These are phyloP conservation scores for Zaprionus bogoriensis DNA, from an alignment of 2,888 invertebrate species.

Conservation along the genomic window DNA sequence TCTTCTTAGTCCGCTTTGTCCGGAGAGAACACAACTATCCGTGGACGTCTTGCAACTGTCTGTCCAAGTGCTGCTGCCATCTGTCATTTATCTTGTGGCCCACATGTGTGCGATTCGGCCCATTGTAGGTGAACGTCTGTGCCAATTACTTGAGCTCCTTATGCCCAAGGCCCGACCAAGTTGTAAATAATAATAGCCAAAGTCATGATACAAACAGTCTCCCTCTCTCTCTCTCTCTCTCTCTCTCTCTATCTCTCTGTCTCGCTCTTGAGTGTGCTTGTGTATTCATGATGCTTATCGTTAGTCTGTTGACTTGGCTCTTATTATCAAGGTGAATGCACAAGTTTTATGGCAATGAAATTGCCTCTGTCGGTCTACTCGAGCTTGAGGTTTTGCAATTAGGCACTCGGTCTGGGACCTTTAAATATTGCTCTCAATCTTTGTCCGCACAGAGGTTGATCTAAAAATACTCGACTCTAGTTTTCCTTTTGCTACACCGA, in stretches of 20 bases:
- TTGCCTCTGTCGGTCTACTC: not conserved
- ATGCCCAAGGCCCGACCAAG: constrained; percentile 22
- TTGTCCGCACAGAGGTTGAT: no score
- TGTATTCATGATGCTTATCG: constrained; percentile 28
- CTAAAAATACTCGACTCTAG: no score
- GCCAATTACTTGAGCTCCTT: constrained; percentile 54
- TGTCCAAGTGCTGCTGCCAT: constrained; percentile 16
- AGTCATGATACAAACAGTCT: constrained; percentile 16
- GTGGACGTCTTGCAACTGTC: constrained; percentile 15
- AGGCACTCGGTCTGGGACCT: no score
- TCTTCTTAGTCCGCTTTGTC: constrained; percentile 51
- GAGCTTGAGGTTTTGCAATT: not conserved
- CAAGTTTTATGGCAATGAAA: constrained; percentile 2
- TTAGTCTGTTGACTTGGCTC: constrained; percentile 5
- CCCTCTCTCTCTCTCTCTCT: not conserved
- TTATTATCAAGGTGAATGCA: constrained; percentile 5
- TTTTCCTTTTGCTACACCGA: not conserved
- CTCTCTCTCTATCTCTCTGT: not conserved
- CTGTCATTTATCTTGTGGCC: constrained; percentile 49
- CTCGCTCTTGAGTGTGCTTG: not conserved
- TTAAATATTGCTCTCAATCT: no score
- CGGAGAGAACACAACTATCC: constrained; percentile 18
- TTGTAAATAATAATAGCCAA: constrained; percentile 53
- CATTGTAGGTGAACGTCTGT: constrained; percentile 31
- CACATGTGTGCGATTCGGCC: constrained; percentile 54